These are phyloP conservation scores for Phalacrocorax brasilianus DNA, from an alignment of 2,113 vertebrate species.

Conservation along the genomic window DNA sequence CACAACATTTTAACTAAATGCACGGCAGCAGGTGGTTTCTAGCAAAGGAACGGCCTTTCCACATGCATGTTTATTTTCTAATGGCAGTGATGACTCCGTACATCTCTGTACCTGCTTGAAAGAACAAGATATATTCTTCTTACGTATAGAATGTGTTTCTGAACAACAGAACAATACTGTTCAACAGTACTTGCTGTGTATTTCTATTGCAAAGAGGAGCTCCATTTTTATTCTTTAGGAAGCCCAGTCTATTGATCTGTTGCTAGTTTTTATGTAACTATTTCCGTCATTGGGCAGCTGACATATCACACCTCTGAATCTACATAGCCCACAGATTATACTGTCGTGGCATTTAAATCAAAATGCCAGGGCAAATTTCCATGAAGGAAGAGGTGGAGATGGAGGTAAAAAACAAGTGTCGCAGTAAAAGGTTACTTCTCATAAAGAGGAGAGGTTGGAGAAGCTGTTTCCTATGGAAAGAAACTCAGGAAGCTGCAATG, in stretches of 20 bases:
- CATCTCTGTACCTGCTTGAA: neutral
- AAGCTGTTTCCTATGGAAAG: neutral
- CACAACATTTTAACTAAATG: neutral
- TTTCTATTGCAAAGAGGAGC: neutral
- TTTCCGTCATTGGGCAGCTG: neutral
- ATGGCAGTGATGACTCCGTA: neutral
- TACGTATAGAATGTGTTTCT: neutral
- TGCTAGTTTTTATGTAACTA: fast-evolving
- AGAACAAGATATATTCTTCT: neutral
- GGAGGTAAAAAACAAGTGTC: neutral
- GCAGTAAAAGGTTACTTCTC: neutral
- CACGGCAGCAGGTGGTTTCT: neutral
- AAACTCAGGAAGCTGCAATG: neutral
- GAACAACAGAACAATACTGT: neutral
- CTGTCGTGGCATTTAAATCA: neutral
- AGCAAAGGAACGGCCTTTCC: neutral
- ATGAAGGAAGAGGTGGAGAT: neutral
- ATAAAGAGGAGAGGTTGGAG: neutral
- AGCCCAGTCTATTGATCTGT: neutral
- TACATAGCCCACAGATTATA: neutral
- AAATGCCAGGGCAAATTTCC: neutral
- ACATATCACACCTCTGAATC: neutral
- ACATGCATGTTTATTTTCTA: neutral
- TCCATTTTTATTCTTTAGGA: neutral
- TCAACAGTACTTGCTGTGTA: neutral